Percentiles rank a stretch among this genome's conserved stretches.
These are phyloP conservation scores for Euphonia xanthogaster DNA, from an alignment of 2,797 vertebrate genomes.

Conservation along the genomic window DNA sequence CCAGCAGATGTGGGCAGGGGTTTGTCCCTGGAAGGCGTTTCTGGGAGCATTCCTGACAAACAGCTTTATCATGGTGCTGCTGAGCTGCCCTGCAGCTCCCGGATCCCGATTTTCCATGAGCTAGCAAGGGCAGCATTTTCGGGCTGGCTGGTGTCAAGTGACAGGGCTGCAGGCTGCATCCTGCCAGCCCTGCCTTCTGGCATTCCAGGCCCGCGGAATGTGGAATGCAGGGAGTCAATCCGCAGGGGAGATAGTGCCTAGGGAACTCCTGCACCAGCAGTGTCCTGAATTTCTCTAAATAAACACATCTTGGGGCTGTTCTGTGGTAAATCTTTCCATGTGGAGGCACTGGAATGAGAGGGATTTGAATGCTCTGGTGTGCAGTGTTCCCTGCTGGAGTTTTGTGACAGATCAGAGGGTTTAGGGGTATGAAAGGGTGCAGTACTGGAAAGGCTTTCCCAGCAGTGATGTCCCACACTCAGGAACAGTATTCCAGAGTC, in stretches of 20 bases:
- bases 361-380: not conserved
- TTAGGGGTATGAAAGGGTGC: not conserved
- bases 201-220: not conserved
- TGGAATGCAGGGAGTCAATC: not conserved
- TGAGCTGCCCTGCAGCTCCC: not conserved
- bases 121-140: not conserved
- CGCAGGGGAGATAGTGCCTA: accelerated
- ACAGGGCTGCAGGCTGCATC: not conserved
- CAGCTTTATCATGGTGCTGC: accelerated
- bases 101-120: not conserved
- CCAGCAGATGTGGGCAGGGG: accelerated
- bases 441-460: not conserved
- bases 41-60: accelerated
- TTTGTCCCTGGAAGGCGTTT: not conserved
- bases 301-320: not conserved
- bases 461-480: not conserved
- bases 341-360: not conserved
- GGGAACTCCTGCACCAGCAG: not conserved
- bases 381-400: not conserved
- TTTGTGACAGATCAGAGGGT: not conserved
- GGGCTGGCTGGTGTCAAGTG: not conserved
- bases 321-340: accelerated
- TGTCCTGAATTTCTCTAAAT: accelerated
- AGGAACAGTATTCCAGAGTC: not conserved
- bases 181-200: not conserved